Conservation (phyloP, 2,888 invertebrate genomes). For the Lasioglossum malachurum region DNA sequence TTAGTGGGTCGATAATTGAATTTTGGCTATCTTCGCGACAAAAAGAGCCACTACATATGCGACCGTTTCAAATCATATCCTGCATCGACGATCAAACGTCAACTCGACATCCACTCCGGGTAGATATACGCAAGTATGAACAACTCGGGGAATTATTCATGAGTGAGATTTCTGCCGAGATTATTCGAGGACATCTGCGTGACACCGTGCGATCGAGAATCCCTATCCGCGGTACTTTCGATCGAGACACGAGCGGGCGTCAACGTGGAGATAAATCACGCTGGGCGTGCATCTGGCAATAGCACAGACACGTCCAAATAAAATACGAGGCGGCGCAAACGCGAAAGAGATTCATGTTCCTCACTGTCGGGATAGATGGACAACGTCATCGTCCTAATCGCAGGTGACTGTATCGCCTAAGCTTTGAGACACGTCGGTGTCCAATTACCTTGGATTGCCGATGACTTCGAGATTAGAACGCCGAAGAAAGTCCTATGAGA, state of each 20-base stretch:
- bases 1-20: neutral
- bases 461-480: neutral
- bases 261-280: slow-evolving; percentile 56
- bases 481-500: neutral
- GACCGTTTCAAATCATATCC: slow-evolving; percentile 54
- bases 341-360: slow-evolving; percentile 25
- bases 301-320: slow-evolving; percentile 41
- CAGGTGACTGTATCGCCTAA: neutral
- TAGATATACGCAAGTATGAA: slow-evolving; percentile 60
- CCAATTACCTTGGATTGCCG: neutral
- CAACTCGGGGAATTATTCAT: slow-evolving; percentile 69
- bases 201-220: slow-evolving; percentile 60
- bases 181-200: slow-evolving; percentile 63
- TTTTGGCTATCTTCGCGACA: neutral
- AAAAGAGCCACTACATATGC: slow-evolving; percentile 27
- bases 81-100: slow-evolving; percentile 37
- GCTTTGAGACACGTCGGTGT: neutral
- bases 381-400: neutral
- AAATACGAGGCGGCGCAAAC: slow-evolving; percentile 31
- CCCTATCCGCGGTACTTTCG: slow-evolving; percentile 54
- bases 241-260: slow-evolving; percentile 48
- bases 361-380: neutral
- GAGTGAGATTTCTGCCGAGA: slow-evolving; percentile 68
- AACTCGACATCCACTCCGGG: slow-evolving; percentile 19
- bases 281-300: slow-evolving; percentile 30